phyloP scores from a whole-genome alignment of 2,113 vertebrate genomes.

The Neodontobutis hainanensis region DNA sequence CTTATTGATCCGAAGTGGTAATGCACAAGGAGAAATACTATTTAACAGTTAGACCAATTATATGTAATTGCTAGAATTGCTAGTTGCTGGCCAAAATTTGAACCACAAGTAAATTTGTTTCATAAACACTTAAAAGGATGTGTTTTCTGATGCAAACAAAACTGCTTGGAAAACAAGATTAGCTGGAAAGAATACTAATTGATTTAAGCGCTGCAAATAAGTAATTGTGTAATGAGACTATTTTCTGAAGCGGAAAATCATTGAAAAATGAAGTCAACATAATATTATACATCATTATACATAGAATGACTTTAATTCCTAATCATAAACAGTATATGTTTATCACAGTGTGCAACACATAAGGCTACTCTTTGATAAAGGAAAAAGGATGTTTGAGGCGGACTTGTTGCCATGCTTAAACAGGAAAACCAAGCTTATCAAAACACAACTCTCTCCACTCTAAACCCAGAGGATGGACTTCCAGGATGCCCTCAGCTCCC shows the following conservation, averaged over 20 bases:
- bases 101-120: conserved; percentile 38
- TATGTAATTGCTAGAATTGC: conserved; percentile 50
- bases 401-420: conserved; percentile 29
- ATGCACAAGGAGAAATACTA: conserved; percentile 41
- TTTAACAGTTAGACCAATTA: conserved; percentile 60
- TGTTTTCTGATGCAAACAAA: conserved; percentile 39
- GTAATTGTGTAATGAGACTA: conserved; percentile 41
- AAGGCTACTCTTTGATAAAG: conserved; percentile 45
- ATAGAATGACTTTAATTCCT: neutral
- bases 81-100: conserved; percentile 43
- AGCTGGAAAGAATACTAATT: conserved; percentile 36
- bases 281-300: too few relatives aligned
- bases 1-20: conserved; percentile 66
- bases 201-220: conserved; percentile 39
- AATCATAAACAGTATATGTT: conserved; percentile 20
- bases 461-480: conserved; percentile 72
- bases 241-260: conserved; percentile 9
- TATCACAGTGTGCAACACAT: conserved; percentile 19
- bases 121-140: conserved; percentile 37
- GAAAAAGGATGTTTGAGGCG: conserved; percentile 73
- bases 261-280: neutral
- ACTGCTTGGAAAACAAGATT: conserved; percentile 54
- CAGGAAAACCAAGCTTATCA: conserved; percentile 80
- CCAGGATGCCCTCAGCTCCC: conserved; percentile 73
- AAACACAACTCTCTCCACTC: conserved; percentile 73